Evolutionary conservation across 1,140 invertebrate species (phyloP).

Genomic region (Heliconius eleuchia): DNA sequence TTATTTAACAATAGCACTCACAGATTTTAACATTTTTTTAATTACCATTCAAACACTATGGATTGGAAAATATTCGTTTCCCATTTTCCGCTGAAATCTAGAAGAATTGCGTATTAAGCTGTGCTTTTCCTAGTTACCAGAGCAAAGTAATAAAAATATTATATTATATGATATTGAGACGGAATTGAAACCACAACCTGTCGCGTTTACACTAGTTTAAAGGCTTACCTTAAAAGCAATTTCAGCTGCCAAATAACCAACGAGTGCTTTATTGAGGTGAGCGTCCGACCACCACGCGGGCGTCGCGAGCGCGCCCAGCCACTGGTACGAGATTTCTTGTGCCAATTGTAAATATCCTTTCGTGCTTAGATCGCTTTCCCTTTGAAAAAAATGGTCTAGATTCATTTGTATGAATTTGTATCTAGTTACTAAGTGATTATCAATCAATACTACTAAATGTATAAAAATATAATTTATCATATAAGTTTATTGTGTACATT

Average conservation of each 20-base stretch:
- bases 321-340: conserved; percentile 87
- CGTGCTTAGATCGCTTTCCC: conserved; percentile 86
- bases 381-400: conserved; percentile 50
- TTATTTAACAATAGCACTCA: too few relatives aligned
- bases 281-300: conserved; percentile 87
- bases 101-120: neutral
- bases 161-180: neutral
- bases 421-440: too few relatives aligned
- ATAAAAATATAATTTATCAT: too few relatives aligned
- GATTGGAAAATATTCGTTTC: too few relatives aligned
- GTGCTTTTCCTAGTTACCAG: neutral
- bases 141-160: neutral
- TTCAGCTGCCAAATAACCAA: conserved; percentile 87
- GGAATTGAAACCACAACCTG: too few relatives aligned
- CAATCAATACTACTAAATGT: too few relatives aligned
- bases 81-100: too few relatives aligned
- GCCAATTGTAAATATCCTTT: conserved; percentile 83
- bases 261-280: conserved; percentile 87
- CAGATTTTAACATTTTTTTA: too few relatives aligned
- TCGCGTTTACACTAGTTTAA: neutral
- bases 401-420: neutral
- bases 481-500: too few relatives aligned
- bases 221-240: conserved; percentile 72
- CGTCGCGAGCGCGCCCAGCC: conserved; percentile 88
- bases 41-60: too few relatives aligned